Base-by-base conservation (phyloP, 1,140 invertebrate species). In the Drosophila malerkotliana region DNA sequence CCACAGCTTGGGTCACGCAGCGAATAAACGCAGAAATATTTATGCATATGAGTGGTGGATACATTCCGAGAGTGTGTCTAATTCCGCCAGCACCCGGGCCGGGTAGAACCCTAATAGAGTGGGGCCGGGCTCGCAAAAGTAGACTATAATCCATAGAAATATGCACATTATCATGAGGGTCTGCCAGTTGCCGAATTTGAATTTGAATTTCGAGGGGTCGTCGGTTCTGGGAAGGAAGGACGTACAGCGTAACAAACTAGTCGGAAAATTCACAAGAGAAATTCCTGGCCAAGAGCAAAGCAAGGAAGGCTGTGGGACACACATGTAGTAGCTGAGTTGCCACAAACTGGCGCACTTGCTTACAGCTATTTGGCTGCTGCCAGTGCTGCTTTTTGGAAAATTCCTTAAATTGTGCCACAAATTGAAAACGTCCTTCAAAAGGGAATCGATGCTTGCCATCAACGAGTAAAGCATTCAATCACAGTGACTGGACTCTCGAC, bases 141-240 rank as follows among this genome's bases (percentile, higher is more conserved):
- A 78, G 74, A 78, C 82, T 75, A 82, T 85, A 78, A 87, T 77
- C 78, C 78, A 78, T 75, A 68, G 68, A 85, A 85, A 85, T 87
- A 82, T 82, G 82, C 77, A 59, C 62, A 45, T 87, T 85, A 72
- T 78, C 69, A 87, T 78, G 82, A 74, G 82, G 77, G 77, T 61
- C 41, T 39, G 58, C 47, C 61, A 54, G 58, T 58, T 51, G 44
- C 51, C 56, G 64, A 62, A 57, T 67, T 53, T 49, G 63, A 87
- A 72, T 77, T 64, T 77, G 48, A 63, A 71, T 62, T 69, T 67
- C 56, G 26, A 21, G 51, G 59, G 77, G 39, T 15, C 4, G 41
- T 3, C 12, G 1, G 24, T n/a, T 4, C n/a, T 18, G 14, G 10
- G 37, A 9, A 6, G 28, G 30, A 6, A 2, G 10, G 34, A 9